Evolutionary conservation across 2,113 vertebrate genomes (phyloP).

Genomic region (Aegotheles bennettii): DNA sequence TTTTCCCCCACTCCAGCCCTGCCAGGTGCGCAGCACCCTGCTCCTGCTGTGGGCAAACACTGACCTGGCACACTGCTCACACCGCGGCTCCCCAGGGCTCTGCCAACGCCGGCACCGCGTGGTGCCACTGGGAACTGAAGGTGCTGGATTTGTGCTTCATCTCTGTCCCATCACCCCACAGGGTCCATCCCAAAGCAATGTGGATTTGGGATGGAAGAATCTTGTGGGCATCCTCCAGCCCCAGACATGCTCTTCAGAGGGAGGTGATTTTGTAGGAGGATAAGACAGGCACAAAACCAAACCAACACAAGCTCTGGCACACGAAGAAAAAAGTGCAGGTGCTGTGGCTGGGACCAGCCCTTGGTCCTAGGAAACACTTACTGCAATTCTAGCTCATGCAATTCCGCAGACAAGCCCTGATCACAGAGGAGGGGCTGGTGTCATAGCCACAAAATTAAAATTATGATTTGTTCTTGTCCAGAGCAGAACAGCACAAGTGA

Average conservation of each 20-base stretch:
- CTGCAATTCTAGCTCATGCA: not conserved
- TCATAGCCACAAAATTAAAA: not conserved
- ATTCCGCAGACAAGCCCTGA: not conserved
- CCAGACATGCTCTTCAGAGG: not conserved
- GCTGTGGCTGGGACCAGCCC: not conserved
- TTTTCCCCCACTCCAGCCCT: not conserved
- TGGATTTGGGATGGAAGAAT: not conserved
- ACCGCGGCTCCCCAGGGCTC: not conserved
- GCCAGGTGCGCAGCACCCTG: not conserved
- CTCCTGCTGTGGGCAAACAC: not conserved
- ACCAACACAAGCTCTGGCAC: not conserved
- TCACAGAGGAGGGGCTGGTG: not conserved
- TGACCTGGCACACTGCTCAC: not conserved
- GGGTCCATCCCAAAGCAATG: not conserved
- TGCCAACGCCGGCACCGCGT: not conserved
- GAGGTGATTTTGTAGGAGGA: not conserved
- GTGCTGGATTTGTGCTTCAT: accelerated
- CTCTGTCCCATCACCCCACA: not conserved
- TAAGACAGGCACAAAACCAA: not conserved
- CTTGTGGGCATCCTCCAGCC: not conserved
- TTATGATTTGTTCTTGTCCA: not conserved
- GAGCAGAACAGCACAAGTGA: not conserved
- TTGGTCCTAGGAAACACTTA: not conserved
- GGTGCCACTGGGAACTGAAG: not conserved
- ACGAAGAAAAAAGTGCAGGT: not conserved